These are phyloP conservation scores for Heliconius melpomene DNA, from an alignment of 1,140 invertebrate genomes.

Conservation along the genomic window DNA sequence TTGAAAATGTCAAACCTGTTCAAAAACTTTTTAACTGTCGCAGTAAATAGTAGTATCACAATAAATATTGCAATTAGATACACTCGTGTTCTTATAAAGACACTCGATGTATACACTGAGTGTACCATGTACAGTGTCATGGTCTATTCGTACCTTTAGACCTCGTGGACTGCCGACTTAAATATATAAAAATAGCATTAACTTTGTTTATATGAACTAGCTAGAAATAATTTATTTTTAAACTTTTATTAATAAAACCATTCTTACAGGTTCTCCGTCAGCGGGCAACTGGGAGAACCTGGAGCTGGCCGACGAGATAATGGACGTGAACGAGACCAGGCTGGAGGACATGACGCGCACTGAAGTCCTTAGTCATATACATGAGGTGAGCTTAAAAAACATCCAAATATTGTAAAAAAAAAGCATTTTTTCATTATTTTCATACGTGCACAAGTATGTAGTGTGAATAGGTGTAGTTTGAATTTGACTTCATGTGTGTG, in stretches of 20 bases:
- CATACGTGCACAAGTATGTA: too few relatives aligned
- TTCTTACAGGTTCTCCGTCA: slow-evolving; percentile 82
- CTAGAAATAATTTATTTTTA: not conserved
- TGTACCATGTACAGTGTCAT: not conserved
- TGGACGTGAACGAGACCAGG: slow-evolving; percentile 96
- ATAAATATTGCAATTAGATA: too few relatives aligned
- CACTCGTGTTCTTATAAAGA: too few relatives aligned
- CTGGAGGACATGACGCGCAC: slow-evolving; percentile 93
- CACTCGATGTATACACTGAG: too few relatives aligned
- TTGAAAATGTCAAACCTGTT: too few relatives aligned
- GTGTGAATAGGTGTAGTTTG: too few relatives aligned
- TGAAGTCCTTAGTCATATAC: slow-evolving; percentile 96
- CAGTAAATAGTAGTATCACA: too few relatives aligned
- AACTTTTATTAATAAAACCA: not conserved
- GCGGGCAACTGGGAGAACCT: slow-evolving; percentile 96
- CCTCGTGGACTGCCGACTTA: not conserved
- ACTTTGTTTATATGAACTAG: not conserved
- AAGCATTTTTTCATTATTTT: too few relatives aligned
- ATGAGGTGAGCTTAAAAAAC: slow-evolving; percentile 86
- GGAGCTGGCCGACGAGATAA: slow-evolving; percentile 96
- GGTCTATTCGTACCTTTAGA: too few relatives aligned
- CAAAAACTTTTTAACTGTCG: too few relatives aligned
- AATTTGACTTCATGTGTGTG: too few relatives aligned
- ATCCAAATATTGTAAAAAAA: too few relatives aligned
- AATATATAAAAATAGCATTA: not conserved